Percentiles rank a stretch among this genome's conserved stretches.
Conservation (phyloP, 2,113 vertebrate species). For the Oryzias melastigma region DNA sequence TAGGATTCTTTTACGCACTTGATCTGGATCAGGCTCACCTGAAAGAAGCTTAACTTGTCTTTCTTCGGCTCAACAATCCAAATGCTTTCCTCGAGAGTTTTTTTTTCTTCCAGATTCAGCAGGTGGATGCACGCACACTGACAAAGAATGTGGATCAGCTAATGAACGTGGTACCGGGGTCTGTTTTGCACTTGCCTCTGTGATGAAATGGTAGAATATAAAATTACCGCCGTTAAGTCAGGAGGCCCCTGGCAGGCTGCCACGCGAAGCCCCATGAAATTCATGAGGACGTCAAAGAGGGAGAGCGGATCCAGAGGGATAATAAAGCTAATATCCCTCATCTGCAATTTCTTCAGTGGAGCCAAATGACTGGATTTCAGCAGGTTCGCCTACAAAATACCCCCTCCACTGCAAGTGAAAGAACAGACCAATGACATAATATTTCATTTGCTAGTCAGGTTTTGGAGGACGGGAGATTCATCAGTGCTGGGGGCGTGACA, state of each 20-base stretch:
- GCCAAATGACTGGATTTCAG: constrained; percentile 24
- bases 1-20: not conserved
- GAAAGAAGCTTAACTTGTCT: too few relatives aligned
- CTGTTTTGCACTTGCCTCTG: constrained; percentile 32
- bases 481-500: constrained; percentile 36
- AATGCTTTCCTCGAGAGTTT: not conserved
- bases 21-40: not conserved
- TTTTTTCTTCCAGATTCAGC: constrained; percentile 16
- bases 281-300: constrained; percentile 57
- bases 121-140: not conserved
- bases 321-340: constrained; percentile 46
- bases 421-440: constrained; percentile 16
- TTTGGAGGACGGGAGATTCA: constrained; percentile 39
- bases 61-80: constrained; percentile 1
- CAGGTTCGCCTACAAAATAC: constrained; percentile 9
- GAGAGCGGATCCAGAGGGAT: constrained; percentile 46
- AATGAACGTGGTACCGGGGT: constrained; percentile 35
- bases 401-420: constrained; percentile 1
- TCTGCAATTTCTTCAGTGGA: constrained; percentile 27
- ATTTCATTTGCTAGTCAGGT: constrained; percentile 21
- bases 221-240: constrained; percentile 59
- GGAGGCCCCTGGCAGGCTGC: constrained; percentile 61
- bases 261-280: constrained; percentile 59
- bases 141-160: constrained; percentile 13
- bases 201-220: constrained; percentile 53